Base-by-base conservation (phyloP, 53 echinoderm and acorn worm species). In the Pentamera pediparva region DNA sequence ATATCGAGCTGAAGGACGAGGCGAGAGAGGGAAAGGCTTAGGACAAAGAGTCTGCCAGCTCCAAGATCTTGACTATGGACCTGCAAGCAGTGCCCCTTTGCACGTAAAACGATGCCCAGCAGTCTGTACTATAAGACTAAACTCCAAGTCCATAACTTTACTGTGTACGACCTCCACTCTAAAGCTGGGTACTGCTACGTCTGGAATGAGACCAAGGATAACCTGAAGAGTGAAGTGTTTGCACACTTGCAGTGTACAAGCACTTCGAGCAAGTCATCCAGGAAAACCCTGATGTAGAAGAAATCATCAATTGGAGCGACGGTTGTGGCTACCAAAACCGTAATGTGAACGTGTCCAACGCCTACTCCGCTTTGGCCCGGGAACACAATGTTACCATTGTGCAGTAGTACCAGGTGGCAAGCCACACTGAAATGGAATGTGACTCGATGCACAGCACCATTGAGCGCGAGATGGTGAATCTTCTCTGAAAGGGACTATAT, bases 291-390 rank as follows among this genome's bases (percentile, higher is more conserved):
- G 2, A 3, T 2, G 5, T 69, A 21, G 26, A 41, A 32, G 24
- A 69, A 39, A 47, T 78, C 2, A 32, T 64, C 3, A 65, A 65
- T 20, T 65, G 78, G 65, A 65, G 78, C 48, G 78, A 78, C 52
- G 78, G 65, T 24, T 78, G 65, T n/a, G 78, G 78, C 1, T 78
- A 78, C 33, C 78, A 78, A 37, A 48, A 78, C 25, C 30, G 78
- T 6, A 78, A 78, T 32, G 36, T 52, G 2, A 49, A 7, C 0
- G 77, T 77, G n/a, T 25, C 77, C 32, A 77, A 77, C 18, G 11
- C 43, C 9, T 78, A 65, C 53, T 19, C 36, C 33, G 3, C 2
- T 31, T 54, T 65, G 19, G 51, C 78, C 33, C 28, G 8, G 19
- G 65, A 45, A 22, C 50, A 35, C 50, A 53, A 37, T 10, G 19